Conservation (phyloP, 2,888 invertebrate species). For the Scaptomyza caliginosa region DNA sequence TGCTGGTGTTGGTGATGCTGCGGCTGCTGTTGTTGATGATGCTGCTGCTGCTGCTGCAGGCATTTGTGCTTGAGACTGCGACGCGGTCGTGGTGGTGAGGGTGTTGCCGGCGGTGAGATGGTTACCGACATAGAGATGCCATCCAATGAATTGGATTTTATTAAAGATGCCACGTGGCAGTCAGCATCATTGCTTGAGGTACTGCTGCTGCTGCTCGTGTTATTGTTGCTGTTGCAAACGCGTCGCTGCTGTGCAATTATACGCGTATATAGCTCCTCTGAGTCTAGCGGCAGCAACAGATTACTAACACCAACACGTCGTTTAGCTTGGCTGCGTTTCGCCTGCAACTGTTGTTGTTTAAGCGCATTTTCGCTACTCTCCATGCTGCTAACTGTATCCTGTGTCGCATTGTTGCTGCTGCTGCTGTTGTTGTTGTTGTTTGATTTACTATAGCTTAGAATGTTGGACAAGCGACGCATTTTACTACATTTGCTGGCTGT, state of each 20-base stretch:
- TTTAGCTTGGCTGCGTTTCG: slow-evolving; percentile 64
- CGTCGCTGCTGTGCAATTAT: slow-evolving; percentile 77
- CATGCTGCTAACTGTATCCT: slow-evolving; percentile 16
- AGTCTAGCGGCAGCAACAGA: slow-evolving; percentile 80
- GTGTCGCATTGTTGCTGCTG: slow-evolving; percentile 18
- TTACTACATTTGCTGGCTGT: slow-evolving; percentile 64
- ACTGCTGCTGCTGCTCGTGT: slow-evolving; percentile 17
- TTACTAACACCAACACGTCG: slow-evolving; percentile 75
- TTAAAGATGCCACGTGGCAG: slow-evolving; percentile 55
- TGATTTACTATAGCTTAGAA: slow-evolving; percentile 78
- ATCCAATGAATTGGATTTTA: slow-evolving; percentile 83
- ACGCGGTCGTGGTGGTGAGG: slow-evolving; percentile 75
- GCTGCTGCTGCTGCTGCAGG: slow-evolving; percentile 54
- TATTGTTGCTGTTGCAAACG: slow-evolving; percentile 7
- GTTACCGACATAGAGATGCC: slow-evolving; percentile 81
- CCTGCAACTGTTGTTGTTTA: slow-evolving; percentile 33
- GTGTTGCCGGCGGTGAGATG: slow-evolving; percentile 80
- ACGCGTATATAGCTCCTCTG: slow-evolving; percentile 83
- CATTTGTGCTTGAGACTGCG: slow-evolving; percentile 79
- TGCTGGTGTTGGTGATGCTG: slow-evolving; percentile 9
- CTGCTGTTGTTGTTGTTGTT: slow-evolving; percentile 11
- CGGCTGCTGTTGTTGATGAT: slow-evolving; percentile 48
- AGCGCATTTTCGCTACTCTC: slow-evolving; percentile 7
- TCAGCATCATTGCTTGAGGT: slow-evolving; percentile 48
- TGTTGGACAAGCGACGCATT: slow-evolving; percentile 83